These are phyloP conservation scores for Papilio polytes DNA, from an alignment of 1,140 invertebrate genomes.

Conservation along the genomic window DNA sequence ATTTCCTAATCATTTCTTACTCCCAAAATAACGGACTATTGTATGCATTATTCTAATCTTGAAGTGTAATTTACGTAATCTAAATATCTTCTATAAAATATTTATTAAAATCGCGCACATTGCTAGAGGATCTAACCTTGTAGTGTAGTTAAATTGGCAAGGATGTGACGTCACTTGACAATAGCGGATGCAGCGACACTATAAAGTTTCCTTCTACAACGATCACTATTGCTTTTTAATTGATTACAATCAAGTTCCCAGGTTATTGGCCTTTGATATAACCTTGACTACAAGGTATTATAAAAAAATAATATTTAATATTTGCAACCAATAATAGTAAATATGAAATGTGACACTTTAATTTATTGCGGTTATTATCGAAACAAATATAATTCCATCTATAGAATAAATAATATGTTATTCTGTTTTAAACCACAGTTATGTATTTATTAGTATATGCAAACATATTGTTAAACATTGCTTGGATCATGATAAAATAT, in stretches of 20 bases:
- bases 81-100: not conserved
- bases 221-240: conserved; percentile 41
- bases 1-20: no score
- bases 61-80: no score
- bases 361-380: not conserved
- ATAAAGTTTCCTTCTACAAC: conserved; percentile 48
- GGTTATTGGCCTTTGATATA: conserved; percentile 18
- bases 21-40: no score
- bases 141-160: conserved; percentile 50
- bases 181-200: conserved; percentile 38
- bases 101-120: not conserved
- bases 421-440: no score
- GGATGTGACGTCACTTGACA: conserved; percentile 57
- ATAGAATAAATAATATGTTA: no score
- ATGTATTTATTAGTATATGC: no score
- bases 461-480: no score
- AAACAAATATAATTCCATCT: not conserved
- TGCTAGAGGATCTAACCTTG: conserved; percentile 54
- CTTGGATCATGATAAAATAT: no score
- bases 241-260: not conserved
- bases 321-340: not conserved
- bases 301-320: not conserved
- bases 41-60: no score
- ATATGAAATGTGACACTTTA: no score
- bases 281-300: not conserved